phyloP scores from a whole-genome alignment of 2,797 vertebrate genomes.

The Prunella strophiata region DNA sequence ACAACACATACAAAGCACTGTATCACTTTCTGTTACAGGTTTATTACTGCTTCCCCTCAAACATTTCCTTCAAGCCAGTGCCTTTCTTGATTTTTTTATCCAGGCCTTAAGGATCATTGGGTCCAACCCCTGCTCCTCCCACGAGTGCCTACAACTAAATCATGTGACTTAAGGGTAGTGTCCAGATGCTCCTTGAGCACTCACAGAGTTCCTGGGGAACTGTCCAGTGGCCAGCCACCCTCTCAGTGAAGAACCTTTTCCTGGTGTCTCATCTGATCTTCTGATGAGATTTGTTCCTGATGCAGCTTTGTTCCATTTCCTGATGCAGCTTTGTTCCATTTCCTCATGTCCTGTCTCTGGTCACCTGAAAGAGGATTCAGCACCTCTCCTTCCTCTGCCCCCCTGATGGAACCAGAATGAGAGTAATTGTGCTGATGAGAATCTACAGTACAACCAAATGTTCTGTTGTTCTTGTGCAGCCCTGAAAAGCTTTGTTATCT shows the following conservation, averaged over 20 bases:
- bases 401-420: neutral
- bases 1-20: too few relatives aligned
- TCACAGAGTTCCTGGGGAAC: neutral
- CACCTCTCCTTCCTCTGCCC: neutral
- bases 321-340: neutral
- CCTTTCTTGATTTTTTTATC: too few relatives aligned
- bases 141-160: neutral
- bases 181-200: neutral
- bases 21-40: too few relatives aligned
- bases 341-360: neutral
- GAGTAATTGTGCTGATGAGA: neutral
- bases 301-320: neutral
- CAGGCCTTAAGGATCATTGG: too few relatives aligned
- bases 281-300: too few relatives aligned
- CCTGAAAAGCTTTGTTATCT: neutral
- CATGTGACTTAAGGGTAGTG: neutral
- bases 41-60: too few relatives aligned
- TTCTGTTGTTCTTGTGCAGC: neutral
- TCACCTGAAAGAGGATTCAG: neutral
- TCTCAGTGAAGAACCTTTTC: neutral
- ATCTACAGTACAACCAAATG: neutral
- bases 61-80: too few relatives aligned
- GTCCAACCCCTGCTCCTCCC: neutral
- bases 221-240: neutral
- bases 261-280: neutral